Evolutionary conservation across 2,113 vertebrate species (phyloP).

Genomic region (Colius striatus): DNA sequence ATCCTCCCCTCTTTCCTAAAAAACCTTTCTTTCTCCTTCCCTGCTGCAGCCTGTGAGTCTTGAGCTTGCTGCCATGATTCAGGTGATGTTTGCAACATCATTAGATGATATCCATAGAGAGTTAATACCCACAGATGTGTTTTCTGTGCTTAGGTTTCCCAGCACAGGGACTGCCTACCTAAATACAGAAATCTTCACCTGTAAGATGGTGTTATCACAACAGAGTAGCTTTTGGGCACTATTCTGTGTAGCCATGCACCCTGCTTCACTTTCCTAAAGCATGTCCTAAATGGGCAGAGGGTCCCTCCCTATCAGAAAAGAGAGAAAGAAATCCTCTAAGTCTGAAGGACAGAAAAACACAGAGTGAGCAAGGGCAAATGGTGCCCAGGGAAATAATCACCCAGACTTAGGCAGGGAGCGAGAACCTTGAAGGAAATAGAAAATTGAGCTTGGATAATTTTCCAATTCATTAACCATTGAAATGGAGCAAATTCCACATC

Average conservation of each 20-base stretch:
- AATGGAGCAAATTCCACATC: constrained; percentile 27
- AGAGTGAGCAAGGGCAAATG: not conserved
- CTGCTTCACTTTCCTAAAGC: not conserved
- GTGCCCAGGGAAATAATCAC: not conserved
- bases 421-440: constrained; percentile 34
- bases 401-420: not conserved
- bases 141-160: not conserved
- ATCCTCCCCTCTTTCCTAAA: not conserved
- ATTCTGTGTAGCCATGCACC: not conserved
- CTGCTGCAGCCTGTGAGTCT: not conserved
- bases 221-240: not conserved
- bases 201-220: not conserved
- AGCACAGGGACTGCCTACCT: not conserved
- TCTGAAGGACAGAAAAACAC: not conserved
- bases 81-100: not conserved
- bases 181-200: not conserved
- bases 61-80: not conserved
- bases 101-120: not conserved
- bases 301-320: not conserved
- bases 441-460: constrained; percentile 41
- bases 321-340: not conserved
- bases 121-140: not conserved
- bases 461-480: constrained; percentile 38
- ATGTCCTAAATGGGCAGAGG: not conserved
- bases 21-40: not conserved